phyloP scores from a whole-genome alignment of 2,888 invertebrate genomes.

The Luffia ferchaultella region DNA sequence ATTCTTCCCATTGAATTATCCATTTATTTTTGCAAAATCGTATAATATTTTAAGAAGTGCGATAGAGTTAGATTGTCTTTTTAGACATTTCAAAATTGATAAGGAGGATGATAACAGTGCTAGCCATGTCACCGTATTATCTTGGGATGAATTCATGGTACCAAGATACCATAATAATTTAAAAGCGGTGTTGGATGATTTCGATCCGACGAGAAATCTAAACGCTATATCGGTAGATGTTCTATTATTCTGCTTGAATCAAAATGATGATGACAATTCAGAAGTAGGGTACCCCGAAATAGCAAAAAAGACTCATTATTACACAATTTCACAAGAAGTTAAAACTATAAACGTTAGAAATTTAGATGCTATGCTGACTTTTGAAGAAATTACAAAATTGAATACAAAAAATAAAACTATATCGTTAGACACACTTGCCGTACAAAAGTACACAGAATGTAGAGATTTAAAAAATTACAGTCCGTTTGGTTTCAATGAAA shows the following conservation, averaged over 20 bases:
- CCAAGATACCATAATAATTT: slow-evolving; percentile 65
- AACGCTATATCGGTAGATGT: slow-evolving; percentile 36
- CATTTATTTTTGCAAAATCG: slow-evolving; percentile 59
- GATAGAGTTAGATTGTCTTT: slow-evolving; percentile 71
- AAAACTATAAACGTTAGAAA: slow-evolving; percentile 39
- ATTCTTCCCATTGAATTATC: slow-evolving; percentile 73
- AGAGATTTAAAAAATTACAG: slow-evolving; percentile 41
- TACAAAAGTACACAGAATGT: slow-evolving; percentile 56
- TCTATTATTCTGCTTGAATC: slow-evolving; percentile 50
- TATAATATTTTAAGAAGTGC: slow-evolving; percentile 54
- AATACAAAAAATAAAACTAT: slow-evolving; percentile 29
- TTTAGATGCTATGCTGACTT: slow-evolving; percentile 47
- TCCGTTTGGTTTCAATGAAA: slow-evolving; percentile 43
- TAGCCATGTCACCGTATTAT: slow-evolving; percentile 61
- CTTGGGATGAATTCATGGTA: slow-evolving; percentile 73
- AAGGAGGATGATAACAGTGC: slow-evolving; percentile 53
- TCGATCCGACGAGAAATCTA: slow-evolving; percentile 47
- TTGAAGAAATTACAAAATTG: slow-evolving; percentile 46
- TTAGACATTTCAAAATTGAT: slow-evolving; percentile 65
- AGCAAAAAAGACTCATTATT: slow-evolving; percentile 56
- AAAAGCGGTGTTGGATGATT: slow-evolving; percentile 58
- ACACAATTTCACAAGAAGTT: slow-evolving; percentile 29
- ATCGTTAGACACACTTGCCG: slow-evolving; percentile 40
- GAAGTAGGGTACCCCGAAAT: slow-evolving; percentile 47
- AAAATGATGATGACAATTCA: slow-evolving; percentile 48